Base-by-base conservation (phyloP, 2,797 vertebrate genomes). In the Corythornis leucogaster region DNA sequence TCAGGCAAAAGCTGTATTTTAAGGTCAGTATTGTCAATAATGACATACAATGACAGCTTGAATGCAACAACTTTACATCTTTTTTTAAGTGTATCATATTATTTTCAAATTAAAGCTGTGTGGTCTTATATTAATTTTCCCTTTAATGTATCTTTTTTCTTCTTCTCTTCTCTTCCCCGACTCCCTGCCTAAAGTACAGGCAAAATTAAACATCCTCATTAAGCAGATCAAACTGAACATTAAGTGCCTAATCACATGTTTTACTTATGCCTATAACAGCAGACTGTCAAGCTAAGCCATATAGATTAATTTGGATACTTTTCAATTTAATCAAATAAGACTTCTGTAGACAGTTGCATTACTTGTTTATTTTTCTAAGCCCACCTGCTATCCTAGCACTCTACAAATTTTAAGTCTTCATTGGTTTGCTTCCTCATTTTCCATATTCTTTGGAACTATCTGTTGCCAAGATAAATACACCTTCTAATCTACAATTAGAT, bases 361-460 rank as follows among this genome's bases (percentile, higher is more conserved):
- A 15, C 31, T 81, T 84, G 45, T 67, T 89, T 88, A 30, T 77
- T 92, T 83, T 88, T 81, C 57, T 58, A 85, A 88, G 26, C 40
- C 73, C 68, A 84, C 80, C 75, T 82, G 58, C 38, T 63, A 59
- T 43, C n/a, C 28, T 40, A 75, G 28, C 10, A 59, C 53, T 76
- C 17, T 33, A 80, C 11, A 73, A 80, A 89, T 73, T 33, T 74
- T 58, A 77, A 89, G 20, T 62, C 55, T 82, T 79, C 76, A 70
- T 58, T 64, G 73, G 43, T 71, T 70, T 74, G 21, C 53, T 75
- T 88, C 42, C 38, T 87, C 16, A 3, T 67, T 82, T 87, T 86
- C 42, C 20, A 17, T 57, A 19, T 59, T 80, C 30, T 93, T 68
- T 82, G n/a, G 31, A 92, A 73, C 35, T 26, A 42, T 45, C 21